Conservation (phyloP, 2,797 vertebrate genomes). For the Enteromius argenteus region DNA sequence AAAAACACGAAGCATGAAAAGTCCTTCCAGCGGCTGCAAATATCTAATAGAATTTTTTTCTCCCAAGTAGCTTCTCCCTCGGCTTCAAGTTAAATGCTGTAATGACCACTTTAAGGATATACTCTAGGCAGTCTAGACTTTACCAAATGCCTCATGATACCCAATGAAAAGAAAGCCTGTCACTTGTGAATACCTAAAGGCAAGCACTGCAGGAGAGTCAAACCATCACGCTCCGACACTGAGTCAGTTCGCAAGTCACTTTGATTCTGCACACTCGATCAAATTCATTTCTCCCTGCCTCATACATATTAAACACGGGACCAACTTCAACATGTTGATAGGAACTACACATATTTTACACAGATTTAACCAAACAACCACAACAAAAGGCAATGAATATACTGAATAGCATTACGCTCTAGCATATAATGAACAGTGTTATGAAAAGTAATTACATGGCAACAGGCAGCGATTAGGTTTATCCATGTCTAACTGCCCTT, state of each 20-base stretch:
- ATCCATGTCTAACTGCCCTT: slow-evolving; percentile 30
- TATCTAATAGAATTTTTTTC: slow-evolving; percentile 9
- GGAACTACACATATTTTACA: neutral
- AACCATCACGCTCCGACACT: neutral
- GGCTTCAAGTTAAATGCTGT: slow-evolving; percentile 13
- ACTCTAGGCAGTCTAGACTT: slow-evolving; percentile 41
- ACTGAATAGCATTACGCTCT: neutral
- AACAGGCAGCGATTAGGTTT: slow-evolving; percentile 38
- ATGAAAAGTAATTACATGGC: slow-evolving; percentile 37
- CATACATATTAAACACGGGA: slow-evolving; percentile 1
- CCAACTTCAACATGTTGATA: neutral
- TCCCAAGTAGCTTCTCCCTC: neutral
- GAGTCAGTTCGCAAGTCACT: slow-evolving; percentile 1
- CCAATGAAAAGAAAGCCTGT: slow-evolving; percentile 31
- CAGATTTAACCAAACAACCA: slow-evolving; percentile 31
- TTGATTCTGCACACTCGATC: slow-evolving; percentile 17
- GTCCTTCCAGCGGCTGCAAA: slow-evolving; percentile 22
- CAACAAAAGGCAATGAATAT: slow-evolving; percentile 1
- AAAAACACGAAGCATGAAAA: slow-evolving; percentile 4
- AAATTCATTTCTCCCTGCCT: slow-evolving; percentile 24
- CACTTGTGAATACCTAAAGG: slow-evolving; percentile 20
- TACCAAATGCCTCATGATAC: slow-evolving; percentile 45
- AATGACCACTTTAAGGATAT: slow-evolving; percentile 23
- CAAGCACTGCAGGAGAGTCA: slow-evolving; percentile 11
- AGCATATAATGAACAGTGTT: slow-evolving; percentile 38